Percentiles rank a stretch among this genome's conserved stretches.
Conservation (phyloP, 2,797 vertebrate genomes). For the Cynodonichthys magdalenae region DNA sequence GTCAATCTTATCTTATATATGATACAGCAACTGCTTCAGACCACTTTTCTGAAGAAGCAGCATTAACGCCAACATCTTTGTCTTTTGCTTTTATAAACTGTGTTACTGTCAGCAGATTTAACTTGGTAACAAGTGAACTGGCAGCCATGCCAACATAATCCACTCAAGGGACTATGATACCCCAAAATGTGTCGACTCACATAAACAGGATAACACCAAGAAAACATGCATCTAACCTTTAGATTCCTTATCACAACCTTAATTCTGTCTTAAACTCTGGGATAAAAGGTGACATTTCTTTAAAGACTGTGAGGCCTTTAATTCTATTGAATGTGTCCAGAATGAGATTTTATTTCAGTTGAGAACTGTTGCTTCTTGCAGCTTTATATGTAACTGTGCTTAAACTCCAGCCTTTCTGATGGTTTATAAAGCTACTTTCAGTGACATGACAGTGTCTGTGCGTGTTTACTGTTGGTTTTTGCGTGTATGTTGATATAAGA, state of each 20-base stretch:
- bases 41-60: neutral
- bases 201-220: conserved; percentile 5
- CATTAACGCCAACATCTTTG: neutral
- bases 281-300: too few relatives aligned
- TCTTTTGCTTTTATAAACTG: neutral
- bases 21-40: too few relatives aligned
- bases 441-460: conserved; percentile 18
- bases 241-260: too few relatives aligned
- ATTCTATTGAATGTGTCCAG: neutral
- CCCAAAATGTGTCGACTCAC: conserved; percentile 38
- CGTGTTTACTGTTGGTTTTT: conserved; percentile 53
- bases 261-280: too few relatives aligned
- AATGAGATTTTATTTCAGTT: neutral
- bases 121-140: conserved; percentile 23
- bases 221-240: too few relatives aligned
- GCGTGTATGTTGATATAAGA: conserved; percentile 63
- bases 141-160: conserved; percentile 31
- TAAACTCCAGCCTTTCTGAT: conserved; percentile 1
- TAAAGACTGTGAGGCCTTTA: too few relatives aligned
- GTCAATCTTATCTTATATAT: too few relatives aligned
- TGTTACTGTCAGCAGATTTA: conserved; percentile 7
- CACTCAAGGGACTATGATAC: conserved; percentile 24
- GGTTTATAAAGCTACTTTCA: conserved; percentile 22
- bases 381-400: conserved; percentile 4
- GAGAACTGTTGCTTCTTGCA: conserved; percentile 1